Base-by-base conservation (phyloP, 2,113 vertebrate genomes). In the Callocephalon fimbriatum region DNA sequence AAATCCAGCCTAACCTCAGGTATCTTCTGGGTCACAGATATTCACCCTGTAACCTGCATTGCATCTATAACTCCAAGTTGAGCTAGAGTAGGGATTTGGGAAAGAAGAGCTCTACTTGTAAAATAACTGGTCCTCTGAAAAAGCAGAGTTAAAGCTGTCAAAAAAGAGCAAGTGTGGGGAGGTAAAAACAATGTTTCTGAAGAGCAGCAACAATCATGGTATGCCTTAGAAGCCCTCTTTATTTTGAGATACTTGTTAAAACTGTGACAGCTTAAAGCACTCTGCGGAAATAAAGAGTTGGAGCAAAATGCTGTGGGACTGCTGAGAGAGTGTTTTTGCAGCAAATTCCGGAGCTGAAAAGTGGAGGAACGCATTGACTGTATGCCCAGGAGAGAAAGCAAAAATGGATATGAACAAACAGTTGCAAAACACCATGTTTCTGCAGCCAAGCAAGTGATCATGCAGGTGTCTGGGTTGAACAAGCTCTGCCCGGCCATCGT, bases 401-500 rank as follows among this genome's bases (percentile, higher is more conserved):
- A 65, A 83, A 76, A 53, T 20, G 62, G 51, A 15, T 10, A 2
- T 25, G 91, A 75, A n/a, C 2, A 59, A 88, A 44, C 1, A 10
- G 10, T 10, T 29, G 67, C 32, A 73, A 89, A 86, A 11, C 25
- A 2, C 40, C 1, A 1, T 19, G 47, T 23, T 90, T 59, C 58
- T 54, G 67, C 47, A 27, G 44, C 48, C 0, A 11, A 72, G 29
- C 32, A 38, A 53, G 19, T 0, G 18, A 7, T 44, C 2, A 1
- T 45, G 63, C 29, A 23, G n/a, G 56, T 32, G n/a, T 58, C 71
- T 8, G 56, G 62, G 38, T 67, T 1, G 47, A 73, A 47, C 1
- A 8, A 40, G 74, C n/a, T 51, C 14, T 70, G 59, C 59, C 58
- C 1, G 2, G 23, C 35, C 5, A 0, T 26, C 1, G 4, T 2